Evolutionary conservation across 2,888 invertebrate species (phyloP).

Genomic region (Nymphalis c-album): DNA sequence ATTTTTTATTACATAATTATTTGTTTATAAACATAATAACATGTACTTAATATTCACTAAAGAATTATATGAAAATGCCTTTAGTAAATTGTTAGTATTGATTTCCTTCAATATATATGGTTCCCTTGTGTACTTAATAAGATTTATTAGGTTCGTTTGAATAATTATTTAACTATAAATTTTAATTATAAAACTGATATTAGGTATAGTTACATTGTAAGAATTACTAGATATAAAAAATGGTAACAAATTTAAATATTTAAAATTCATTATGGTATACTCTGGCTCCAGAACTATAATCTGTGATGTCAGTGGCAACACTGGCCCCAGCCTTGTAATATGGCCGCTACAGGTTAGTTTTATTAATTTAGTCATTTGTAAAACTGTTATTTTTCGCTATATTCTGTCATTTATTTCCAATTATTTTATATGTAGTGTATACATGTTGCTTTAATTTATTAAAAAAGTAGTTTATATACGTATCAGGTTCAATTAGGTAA

Average conservation of each 20-base stretch:
- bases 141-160: no score
- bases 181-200: no score
- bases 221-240: conserved; percentile 6
- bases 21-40: no score
- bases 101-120: no score
- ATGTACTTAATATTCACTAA: no score
- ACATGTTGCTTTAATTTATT: conserved; percentile 23
- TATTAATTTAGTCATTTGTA: conserved; percentile 79
- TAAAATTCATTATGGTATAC: conserved; percentile 18
- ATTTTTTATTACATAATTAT: no score
- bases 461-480: conserved; percentile 16
- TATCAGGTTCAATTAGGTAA: conserved; percentile 45
- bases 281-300: conserved; percentile 15
- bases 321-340: conserved; percentile 82
- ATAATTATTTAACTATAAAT: no score
- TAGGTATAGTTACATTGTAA: neutral
- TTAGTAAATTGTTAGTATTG: no score
- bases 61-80: no score
- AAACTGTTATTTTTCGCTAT: conserved; percentile 48
- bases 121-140: no score
- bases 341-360: conserved; percentile 88
- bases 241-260: conserved; percentile 16
- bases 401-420: conserved; percentile 36
- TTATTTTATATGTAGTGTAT: conserved; percentile 33
- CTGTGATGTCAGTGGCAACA: conserved; percentile 63